Base-by-base conservation (phyloP, 2,888 invertebrate species). In the Ariolimax columbianus region DNA sequence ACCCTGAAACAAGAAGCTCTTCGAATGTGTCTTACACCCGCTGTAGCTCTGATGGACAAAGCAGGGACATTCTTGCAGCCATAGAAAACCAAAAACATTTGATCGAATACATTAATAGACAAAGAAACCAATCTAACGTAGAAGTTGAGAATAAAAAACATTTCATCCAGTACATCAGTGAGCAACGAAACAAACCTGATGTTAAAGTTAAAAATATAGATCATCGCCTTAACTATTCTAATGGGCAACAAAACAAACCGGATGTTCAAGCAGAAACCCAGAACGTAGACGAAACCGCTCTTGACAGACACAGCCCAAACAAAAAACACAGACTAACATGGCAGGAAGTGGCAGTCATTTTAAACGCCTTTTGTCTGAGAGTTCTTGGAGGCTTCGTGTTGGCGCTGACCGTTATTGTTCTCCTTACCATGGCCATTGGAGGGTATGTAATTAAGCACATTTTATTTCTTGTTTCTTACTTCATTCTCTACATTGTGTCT, bases 301-400 rank as follows among this genome's bases (percentile, higher is more conserved):
- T 51, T n/a, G 23, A 36, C 30, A 19, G 43, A 55, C 26, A 26
- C 38, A 38, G 43, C 17, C 33, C 26, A 30, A 33, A 63, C 11
- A 26, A 47, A 9, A 30, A 19, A 43, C 55, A 36, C 6, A 17
- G 72, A 81, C 73, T 77, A 33, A 79, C 79, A 43, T 86, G 86
- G 86, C 73, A 79, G 66, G 82, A 75, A 59, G 33, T 86, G n/a
- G 55, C 82, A 9, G 36, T 68, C 17, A 78, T 84, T 19, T 19
- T 86, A 55, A 84, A 86, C 63, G 26, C 78, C 9, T 70, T 77
- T 33, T 82, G 70, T 73, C 55, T 86, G 43, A 33, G 82, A n/a
- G 40, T 82, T 36, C 63, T 84, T 23, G 75, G 78, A 55, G n/a
- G 82, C 1, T 70, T 86, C 33, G 72, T 86, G 23, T 19, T 78